phyloP scores from a whole-genome alignment of 2,888 invertebrate genomes.

The Trichopria drosophilae region DNA sequence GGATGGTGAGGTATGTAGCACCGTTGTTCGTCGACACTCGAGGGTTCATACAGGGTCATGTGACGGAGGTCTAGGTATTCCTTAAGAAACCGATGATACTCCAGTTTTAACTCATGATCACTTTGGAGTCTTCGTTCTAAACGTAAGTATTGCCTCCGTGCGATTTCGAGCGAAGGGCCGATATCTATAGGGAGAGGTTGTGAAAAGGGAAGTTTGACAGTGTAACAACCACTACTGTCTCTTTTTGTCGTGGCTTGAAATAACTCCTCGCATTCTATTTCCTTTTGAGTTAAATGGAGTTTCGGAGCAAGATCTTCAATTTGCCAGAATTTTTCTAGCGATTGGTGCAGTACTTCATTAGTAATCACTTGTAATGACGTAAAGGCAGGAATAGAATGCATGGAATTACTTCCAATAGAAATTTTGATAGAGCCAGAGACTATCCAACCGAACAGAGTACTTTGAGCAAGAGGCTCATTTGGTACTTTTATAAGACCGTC shows the following conservation, averaged over 20 bases:
- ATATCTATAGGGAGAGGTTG: not conserved
- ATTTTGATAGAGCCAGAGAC: too few species aligned
- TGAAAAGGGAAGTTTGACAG: not conserved
- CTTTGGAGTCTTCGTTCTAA: not conserved
- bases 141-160: not conserved
- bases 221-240: not conserved
- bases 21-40: not conserved
- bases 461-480: too few species aligned
- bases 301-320: not conserved
- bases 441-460: too few species aligned
- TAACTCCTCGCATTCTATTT: not conserved
- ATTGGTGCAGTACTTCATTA: not conserved
- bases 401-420: not conserved
- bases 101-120: not conserved
- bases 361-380: not conserved
- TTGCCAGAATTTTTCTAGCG: not conserved
- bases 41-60: not conserved
- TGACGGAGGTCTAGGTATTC: constrained; percentile 3
- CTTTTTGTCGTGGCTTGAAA: not conserved
- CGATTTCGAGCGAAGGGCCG: not conserved
- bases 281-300: not conserved
- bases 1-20: constrained; percentile 18
- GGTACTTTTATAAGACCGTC: too few species aligned
- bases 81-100: not conserved
- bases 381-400: not conserved